These are phyloP conservation scores for Polyommatus iphigenia DNA, from an alignment of 2,888 invertebrate species.

Conservation along the genomic window DNA sequence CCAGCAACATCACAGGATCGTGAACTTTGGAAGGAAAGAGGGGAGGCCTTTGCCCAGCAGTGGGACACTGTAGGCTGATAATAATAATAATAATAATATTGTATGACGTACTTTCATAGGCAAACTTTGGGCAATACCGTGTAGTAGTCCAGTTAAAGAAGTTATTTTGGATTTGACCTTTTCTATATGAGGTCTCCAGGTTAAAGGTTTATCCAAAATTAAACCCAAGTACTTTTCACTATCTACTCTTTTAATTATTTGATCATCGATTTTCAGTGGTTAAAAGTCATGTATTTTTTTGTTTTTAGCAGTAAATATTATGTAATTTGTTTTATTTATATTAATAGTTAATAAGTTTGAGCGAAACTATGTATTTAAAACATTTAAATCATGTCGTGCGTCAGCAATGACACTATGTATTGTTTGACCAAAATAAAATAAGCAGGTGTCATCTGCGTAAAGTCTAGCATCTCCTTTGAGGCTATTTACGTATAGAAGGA, in stretches of 20 bases:
- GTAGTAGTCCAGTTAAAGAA: too few species aligned
- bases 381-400: constrained; percentile 27
- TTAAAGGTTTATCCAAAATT: constrained; percentile 2
- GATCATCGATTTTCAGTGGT: constrained; percentile 6
- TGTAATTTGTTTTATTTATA: constrained; percentile 10
- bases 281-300: background rate
- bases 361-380: background rate
- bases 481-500: too few species aligned
- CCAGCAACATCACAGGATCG: too few species aligned
- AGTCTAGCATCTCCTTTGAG: too few species aligned
- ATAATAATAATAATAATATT: too few species aligned
- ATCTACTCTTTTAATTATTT: background rate
- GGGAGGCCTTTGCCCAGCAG: too few species aligned
- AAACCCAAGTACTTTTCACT: constrained; percentile 1
- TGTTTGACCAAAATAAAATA: too few species aligned
- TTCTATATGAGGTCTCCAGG: too few species aligned
- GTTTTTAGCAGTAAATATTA: constrained; percentile 11
- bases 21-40: too few species aligned
- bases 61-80: too few species aligned
- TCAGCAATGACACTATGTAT: constrained; percentile 6
- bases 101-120: constrained; percentile 14
- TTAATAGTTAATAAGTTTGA: background rate
- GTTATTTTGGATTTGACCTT: too few species aligned
- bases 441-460: too few species aligned
- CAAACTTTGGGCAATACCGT: background rate